These are phyloP conservation scores for Cremastinae sp. DNA, from an alignment of 2,888 invertebrate genomes.

Conservation along the genomic window DNA sequence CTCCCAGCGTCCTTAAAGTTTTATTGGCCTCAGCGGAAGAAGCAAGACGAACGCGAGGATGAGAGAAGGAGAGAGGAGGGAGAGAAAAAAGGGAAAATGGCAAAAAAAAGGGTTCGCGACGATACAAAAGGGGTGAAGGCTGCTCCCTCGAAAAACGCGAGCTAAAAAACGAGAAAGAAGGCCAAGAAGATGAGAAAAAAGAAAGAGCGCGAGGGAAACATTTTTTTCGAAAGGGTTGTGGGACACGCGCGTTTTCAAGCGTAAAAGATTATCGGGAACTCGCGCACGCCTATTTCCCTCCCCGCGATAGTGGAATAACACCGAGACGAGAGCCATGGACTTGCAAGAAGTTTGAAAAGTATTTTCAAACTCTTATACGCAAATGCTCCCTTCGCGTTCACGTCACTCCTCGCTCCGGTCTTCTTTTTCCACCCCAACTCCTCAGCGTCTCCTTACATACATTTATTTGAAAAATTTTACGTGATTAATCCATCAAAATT, in stretches of 20 bases:
- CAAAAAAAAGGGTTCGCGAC: constrained; percentile 20
- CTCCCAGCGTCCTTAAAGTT: constrained; percentile 65
- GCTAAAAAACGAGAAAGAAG: constrained; percentile 26
- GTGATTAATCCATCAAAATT: no score
- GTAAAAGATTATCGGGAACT: constrained; percentile 77
- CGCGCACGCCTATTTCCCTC: no score
- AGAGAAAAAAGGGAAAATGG: constrained; percentile 13
- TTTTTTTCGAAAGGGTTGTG: constrained; percentile 59
- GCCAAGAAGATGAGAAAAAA: no score
- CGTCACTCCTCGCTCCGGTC: no score
- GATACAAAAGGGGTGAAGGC: constrained; percentile 37
- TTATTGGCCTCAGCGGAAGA: constrained; percentile 65
- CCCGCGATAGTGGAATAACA: no score
- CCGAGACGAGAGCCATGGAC: constrained; percentile 9
- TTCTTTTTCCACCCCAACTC: no score
- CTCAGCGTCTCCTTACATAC: no score
- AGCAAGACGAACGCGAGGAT: constrained; percentile 55
- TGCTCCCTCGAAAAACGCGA: constrained; percentile 49
- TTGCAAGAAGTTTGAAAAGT: constrained; percentile 14
- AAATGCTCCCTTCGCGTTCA: no score
- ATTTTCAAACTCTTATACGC: no score
- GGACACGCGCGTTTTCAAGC: constrained; percentile 67
- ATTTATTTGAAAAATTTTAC: no score
- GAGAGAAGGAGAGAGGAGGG: constrained; percentile 32
- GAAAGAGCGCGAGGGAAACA: no score